These are phyloP conservation scores for Chauna torquata DNA, from an alignment of 2,113 vertebrate genomes.

Conservation along the genomic window DNA sequence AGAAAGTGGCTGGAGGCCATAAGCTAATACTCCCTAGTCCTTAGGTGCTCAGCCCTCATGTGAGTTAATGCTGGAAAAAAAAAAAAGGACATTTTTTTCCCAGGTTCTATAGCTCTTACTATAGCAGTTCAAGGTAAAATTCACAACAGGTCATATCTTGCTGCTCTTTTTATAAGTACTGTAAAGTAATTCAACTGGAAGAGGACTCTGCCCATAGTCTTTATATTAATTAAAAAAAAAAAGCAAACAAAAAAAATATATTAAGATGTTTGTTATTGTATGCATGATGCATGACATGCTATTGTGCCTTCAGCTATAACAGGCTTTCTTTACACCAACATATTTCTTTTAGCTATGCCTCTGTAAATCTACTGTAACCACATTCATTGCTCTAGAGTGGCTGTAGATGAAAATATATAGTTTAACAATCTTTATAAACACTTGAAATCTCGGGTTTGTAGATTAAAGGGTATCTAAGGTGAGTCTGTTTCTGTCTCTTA, in stretches of 20 bases:
- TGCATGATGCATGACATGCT: background rate
- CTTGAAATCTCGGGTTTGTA: background rate
- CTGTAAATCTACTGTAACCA: background rate
- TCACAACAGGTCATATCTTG: background rate
- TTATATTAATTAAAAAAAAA: background rate
- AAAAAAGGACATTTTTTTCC: background rate
- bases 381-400: background rate
- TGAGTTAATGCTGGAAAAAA: background rate
- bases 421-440: background rate
- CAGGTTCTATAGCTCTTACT: background rate
- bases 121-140: background rate
- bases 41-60: background rate
- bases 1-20: background rate
- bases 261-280: background rate
- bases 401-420: background rate
- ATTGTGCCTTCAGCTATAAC: background rate
- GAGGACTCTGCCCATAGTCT: background rate
- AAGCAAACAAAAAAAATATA: background rate
- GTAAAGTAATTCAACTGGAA: background rate
- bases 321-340: accelerated
- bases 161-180: background rate
- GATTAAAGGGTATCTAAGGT: background rate
- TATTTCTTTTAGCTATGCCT: background rate
- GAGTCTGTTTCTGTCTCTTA: background rate
- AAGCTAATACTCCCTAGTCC: background rate